Base-by-base conservation (phyloP, 2,797 vertebrate genomes). In the Ctenopoma kingsleyae region DNA sequence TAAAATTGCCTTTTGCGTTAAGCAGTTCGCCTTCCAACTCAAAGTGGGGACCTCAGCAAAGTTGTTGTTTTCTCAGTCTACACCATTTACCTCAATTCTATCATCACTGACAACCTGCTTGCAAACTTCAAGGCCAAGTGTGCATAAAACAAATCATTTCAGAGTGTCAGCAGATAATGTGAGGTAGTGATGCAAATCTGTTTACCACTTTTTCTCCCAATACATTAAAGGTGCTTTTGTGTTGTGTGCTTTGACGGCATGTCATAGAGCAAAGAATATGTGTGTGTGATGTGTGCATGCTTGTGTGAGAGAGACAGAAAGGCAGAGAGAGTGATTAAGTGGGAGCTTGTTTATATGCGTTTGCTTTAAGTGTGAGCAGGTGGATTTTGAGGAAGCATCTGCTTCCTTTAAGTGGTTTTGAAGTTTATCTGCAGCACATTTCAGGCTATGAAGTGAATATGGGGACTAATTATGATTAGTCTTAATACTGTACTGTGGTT, bases 11-110 rank as follows among this genome's bases (percentile, higher is more conserved):
- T 91, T 90, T 90, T 81, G 84, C 87, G 84, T 93, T 92, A 91
- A 92, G 87, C 91, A 91, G 85, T 91, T 89, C 62, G 82, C 91
- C 84, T 90, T 85, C 81, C 72, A 57, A 82, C 89, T 93, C 93
- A 95, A 94, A 95, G 91, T 94, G 93, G 87, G 91, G 89, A 91
- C 91, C 94, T 95, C 95, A 95, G 95, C 94, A 95, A 93, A 94
- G 91, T 92, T 88, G 91, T 94, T 94, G 92, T 94, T 94, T 94
- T 93, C 91, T 90, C 89, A 60, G 85, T 90, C 81, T 83, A 86
- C 91, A 83, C 90, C 92, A 92, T 95, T 94, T 95, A 92, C 93
- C 92, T 95, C 91, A 92, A 93, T 94, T 93, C 93, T 95, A 95
- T 95, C 93, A 91, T 94, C 93, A 87, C 90, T 94, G 93, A 94